phyloP scores from a whole-genome alignment of 1,140 invertebrate species.

The Neodiprion virginianus region DNA sequence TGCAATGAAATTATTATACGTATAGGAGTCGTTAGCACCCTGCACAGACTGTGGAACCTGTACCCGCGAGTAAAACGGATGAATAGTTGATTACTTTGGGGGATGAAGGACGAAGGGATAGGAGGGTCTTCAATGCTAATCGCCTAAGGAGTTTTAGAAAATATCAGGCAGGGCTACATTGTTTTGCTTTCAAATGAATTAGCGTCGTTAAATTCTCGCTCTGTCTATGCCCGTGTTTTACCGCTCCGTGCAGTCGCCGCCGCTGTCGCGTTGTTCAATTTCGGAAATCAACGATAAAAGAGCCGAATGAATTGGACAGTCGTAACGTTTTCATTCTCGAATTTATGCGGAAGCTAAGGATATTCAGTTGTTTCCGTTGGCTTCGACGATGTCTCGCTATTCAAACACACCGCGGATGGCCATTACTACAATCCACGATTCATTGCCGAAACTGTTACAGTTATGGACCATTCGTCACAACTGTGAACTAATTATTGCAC shows the following conservation, averaged over 20 bases:
- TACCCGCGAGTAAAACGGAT: not conserved
- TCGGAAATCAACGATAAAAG: too few species aligned
- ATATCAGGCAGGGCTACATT: not conserved
- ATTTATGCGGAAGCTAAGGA: too few species aligned
- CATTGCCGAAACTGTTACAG: not conserved
- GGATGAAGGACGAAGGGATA: not conserved
- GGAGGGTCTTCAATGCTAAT: not conserved
- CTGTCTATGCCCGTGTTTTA: too few species aligned
- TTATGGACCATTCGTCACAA: not conserved
- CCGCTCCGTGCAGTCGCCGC: too few species aligned
- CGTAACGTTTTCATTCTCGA: too few species aligned
- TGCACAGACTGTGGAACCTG: not conserved
- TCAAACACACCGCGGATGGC: too few species aligned
- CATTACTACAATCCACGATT: not conserved
- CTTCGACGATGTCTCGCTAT: too few species aligned
- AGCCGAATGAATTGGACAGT: too few species aligned
- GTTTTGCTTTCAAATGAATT: not conserved
- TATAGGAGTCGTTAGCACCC: not conserved
- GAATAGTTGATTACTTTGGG: constrained; percentile 7
- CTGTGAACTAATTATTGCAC: not conserved
- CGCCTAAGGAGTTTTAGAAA: not conserved
- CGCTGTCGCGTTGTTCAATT: too few species aligned
- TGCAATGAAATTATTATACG: too few species aligned
- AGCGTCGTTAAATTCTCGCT: not conserved
- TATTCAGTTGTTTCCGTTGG: too few species aligned